Base-by-base conservation (phyloP, 1,140 invertebrate genomes). In the Tetramorium simillimum region DNA sequence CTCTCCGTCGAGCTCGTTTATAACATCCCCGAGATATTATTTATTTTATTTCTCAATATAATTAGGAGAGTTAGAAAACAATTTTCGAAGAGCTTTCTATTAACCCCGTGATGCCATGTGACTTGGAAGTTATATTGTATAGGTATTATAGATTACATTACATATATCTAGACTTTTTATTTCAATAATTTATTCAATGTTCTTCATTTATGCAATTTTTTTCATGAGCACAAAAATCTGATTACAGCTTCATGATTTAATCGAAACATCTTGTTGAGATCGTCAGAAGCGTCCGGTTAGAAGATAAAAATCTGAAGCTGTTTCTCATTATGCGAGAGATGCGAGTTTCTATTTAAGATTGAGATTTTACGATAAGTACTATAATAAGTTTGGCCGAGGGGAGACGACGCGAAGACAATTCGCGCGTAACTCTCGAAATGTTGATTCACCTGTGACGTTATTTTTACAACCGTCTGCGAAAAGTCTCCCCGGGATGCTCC, bases 381-480 rank as follows among this genome's bases (percentile, higher is more conserved):
- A 46, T n/a, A 18, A 70, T 28, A 73, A 60, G 33, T 56, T 56
- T 75, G 28, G 24, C 7, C 7, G 9, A 12, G 4, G n/a, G 14
- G 14, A 75, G n/a, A 53, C 24, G 49, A 56, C 12, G 43, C 3
- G 16, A 37, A 3, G 53, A 51, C n/a, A 85, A 75, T 51, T 85
- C 9, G 33, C 24, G 18, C 28, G 16, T 62, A 56, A 6, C 33
- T 69, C 21, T n/a, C 21, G 58, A 77, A 77, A 43, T 28, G 37
- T 18, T 63, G 40, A 63, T 63, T 77, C 56, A 28, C 10, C 9
- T 1, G 2, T 7, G 40, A 63, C 4, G 53, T 77, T 28, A 62
- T 77, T 62, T 70, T 81, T 81, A 12, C 33, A 28, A 81, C 0
- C 18, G 2, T 53, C 21, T 77, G 46, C 7, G 67, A 4, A 56